These are phyloP conservation scores for Acanthis flammea DNA, from an alignment of 2,797 vertebrate genomes.

Conservation along the genomic window DNA sequence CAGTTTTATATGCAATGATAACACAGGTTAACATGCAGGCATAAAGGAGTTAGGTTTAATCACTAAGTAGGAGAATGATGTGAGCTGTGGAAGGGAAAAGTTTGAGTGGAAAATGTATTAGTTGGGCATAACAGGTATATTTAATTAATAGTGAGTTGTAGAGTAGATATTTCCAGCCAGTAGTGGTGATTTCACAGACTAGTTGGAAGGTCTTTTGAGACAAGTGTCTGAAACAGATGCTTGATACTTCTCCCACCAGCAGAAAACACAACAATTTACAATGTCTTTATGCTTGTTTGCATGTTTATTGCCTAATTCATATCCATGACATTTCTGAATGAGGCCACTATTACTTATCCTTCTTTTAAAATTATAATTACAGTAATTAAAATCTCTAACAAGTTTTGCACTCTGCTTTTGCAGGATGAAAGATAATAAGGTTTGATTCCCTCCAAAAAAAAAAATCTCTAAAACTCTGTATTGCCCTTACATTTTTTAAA, in stretches of 20 bases:
- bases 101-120: neutral
- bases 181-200: neutral
- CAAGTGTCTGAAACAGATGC: accelerated
- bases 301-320: neutral
- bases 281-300: neutral
- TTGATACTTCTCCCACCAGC: neutral
- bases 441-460: neutral
- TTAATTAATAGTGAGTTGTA: neutral
- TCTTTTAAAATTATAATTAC: neutral
- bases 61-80: neutral
- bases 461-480: neutral
- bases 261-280: neutral
- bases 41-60: neutral
- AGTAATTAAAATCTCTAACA: neutral
- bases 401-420: neutral
- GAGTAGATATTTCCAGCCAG: neutral
- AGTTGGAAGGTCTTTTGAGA: neutral
- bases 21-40: neutral
- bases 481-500: neutral
- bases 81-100: neutral
- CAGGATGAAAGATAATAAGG: neutral
- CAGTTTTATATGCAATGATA: neutral
- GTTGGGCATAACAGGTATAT: neutral
- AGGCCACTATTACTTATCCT: neutral
- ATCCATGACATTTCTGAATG: neutral